phyloP scores from a whole-genome alignment of 2,797 vertebrate species.

The Silurus lanzhouensis region DNA sequence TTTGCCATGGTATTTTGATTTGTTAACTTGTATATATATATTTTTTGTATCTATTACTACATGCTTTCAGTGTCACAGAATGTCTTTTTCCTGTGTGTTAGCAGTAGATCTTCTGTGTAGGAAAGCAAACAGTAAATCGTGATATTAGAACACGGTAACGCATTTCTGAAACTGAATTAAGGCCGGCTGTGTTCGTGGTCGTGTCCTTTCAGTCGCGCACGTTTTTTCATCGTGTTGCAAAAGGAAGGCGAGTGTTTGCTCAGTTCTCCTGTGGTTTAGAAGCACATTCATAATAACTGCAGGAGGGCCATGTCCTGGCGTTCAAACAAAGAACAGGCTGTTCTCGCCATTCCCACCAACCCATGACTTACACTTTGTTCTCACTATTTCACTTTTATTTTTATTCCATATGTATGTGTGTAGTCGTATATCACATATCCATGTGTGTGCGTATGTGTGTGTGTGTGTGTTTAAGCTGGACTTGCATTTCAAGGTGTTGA shows the following conservation, averaged over 20 bases:
- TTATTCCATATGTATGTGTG: conserved; percentile 16
- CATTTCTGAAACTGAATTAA: neutral
- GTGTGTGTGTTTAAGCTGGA: neutral
- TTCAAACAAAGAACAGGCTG: conserved; percentile 54
- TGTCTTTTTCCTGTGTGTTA: neutral
- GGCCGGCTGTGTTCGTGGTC: neutral
- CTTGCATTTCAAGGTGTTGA: neutral
- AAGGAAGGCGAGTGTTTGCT: conserved; percentile 44
- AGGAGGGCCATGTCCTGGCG: conserved; percentile 35
- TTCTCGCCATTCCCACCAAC: conserved; percentile 40
- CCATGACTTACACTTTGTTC: conserved; percentile 21
- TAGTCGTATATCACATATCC: neutral
- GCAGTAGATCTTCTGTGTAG: neutral
- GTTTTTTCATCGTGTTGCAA: conserved; percentile 2
- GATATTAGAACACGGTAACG: no score
- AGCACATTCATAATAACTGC: conserved; percentile 40
- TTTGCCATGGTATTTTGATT: neutral
- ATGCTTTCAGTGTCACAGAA: neutral
- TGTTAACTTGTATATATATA: neutral
- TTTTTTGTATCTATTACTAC: neutral
- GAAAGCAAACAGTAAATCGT: neutral
- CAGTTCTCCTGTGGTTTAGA: conserved; percentile 48
- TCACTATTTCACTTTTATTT: conserved; percentile 33
- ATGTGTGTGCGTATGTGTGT: neutral
- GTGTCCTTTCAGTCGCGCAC: neutral